phyloP scores from a whole-genome alignment of 2,797 vertebrate genomes.

The Eospalax fontanierii region DNA sequence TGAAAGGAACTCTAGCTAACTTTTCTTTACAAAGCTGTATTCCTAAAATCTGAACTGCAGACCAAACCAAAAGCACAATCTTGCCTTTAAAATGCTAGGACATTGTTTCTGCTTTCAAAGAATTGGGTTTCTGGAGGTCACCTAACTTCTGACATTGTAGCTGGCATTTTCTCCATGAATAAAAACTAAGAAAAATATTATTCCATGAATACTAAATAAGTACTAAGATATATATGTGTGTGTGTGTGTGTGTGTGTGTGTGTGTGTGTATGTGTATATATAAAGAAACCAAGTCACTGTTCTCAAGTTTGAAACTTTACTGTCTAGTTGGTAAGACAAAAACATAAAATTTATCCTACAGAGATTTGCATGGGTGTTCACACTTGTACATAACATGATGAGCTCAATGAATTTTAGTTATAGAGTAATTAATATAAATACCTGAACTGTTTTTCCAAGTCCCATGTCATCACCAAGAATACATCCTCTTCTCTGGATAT shows the following conservation, averaged over 20 bases:
- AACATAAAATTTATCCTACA: background rate
- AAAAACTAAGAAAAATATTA: conserved; percentile 43
- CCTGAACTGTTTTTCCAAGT: conserved; percentile 98
- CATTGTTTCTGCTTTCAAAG: conserved; percentile 52
- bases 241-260: too few relatives aligned
- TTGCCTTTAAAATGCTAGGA: conserved; percentile 44
- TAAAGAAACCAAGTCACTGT: background rate
- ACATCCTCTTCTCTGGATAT: conserved; percentile 92
- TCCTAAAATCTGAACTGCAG: conserved; percentile 54
- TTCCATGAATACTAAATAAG: conserved; percentile 24
- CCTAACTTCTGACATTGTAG: conserved; percentile 21
- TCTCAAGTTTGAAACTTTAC: conserved; percentile 52
- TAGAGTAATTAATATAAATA: conserved; percentile 85
- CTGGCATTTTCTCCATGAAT: conserved; percentile 50
- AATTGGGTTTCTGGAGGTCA: background rate
- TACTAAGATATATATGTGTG: background rate
- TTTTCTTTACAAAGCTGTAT: conserved; percentile 11
- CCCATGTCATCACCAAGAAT: conserved; percentile 99
- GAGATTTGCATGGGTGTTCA: conserved; percentile 53
- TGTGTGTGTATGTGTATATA: too few relatives aligned
- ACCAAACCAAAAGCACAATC: conserved; percentile 19
- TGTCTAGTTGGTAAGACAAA: background rate
- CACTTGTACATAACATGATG: background rate
- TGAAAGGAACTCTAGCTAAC: too few relatives aligned
- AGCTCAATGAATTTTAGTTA: background rate